Evolutionary conservation across 2,888 invertebrate species (phyloP).

Genomic region (Choristoneura rosaceana): DNA sequence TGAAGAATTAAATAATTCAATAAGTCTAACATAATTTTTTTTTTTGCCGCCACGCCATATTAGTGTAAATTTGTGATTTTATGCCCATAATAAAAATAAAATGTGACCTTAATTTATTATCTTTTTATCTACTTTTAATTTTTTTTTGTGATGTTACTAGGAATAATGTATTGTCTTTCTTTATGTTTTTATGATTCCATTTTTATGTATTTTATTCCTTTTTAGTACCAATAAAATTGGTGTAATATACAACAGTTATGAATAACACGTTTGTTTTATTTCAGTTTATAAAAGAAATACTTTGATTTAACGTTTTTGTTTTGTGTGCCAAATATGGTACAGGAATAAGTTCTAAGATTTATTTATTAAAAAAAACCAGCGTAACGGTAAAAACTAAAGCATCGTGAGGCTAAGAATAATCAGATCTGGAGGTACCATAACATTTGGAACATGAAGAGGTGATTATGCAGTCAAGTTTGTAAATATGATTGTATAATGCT

Average conservation of each 20-base stretch:
- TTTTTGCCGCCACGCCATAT: no score
- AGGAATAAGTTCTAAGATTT: background rate
- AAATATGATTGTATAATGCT: no score
- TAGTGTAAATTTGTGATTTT: no score
- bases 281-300: background rate
- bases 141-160: slow-evolving; percentile 21
- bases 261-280: slow-evolving; percentile 29
- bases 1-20: no score
- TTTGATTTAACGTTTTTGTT: background rate
- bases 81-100: background rate
- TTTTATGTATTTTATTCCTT: slow-evolving; percentile 17
- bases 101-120: background rate
- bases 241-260: slow-evolving; percentile 37
- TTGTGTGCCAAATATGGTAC: background rate
- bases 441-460: background rate
- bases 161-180: slow-evolving; percentile 22
- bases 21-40: no score
- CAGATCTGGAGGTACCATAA: no score
- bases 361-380: background rate
- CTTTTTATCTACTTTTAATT: background rate
- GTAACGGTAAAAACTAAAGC: background rate
- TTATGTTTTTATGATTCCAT: slow-evolving; percentile 35
- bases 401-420: no score
- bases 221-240: slow-evolving; percentile 37
- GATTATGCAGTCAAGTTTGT: no score